These are phyloP conservation scores for Falcaria lacertinaria DNA, from an alignment of 2,888 invertebrate species.

Conservation along the genomic window DNA sequence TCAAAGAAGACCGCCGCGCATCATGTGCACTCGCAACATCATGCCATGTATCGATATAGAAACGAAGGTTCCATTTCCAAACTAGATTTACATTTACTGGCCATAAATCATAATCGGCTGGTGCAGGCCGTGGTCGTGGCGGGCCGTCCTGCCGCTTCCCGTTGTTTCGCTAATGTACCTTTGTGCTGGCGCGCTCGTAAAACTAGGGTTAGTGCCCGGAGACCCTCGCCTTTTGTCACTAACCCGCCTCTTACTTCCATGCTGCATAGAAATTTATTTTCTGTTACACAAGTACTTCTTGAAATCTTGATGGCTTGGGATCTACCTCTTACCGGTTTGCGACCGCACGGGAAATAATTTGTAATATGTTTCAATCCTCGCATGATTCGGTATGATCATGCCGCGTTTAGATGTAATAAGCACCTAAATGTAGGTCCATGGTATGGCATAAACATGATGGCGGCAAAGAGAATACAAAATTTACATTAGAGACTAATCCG, in stretches of 20 bases:
- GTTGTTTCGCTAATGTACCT: constrained; percentile 63
- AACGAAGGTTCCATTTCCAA: constrained; percentile 42
- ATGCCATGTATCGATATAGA: constrained; percentile 28
- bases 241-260: constrained; percentile 15
- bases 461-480: constrained; percentile 38
- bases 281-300: constrained; percentile 18
- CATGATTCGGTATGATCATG: too few relatives aligned
- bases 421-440: constrained; percentile 13
- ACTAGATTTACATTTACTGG: constrained; percentile 62
- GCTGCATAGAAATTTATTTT: constrained; percentile 30
- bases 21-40: constrained; percentile 21
- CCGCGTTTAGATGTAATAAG: too few relatives aligned
- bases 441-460: constrained; percentile 27
- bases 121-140: constrained; percentile 31
- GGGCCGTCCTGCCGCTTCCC: constrained; percentile 49
- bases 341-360: too few relatives aligned
- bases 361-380: too few relatives aligned
- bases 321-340: too few relatives aligned
- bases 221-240: constrained; percentile 31
- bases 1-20: constrained; percentile 20
- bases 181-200: constrained; percentile 53
- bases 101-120: constrained; percentile 64
- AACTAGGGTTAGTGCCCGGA: constrained; percentile 50
- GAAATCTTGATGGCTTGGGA: background rate
- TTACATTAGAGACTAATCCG: constrained; percentile 16